Percentiles rank a stretch among this genome's conserved stretches.
These are phyloP conservation scores for Epinotia nisella DNA, from an alignment of 2,888 invertebrate species.

Conservation along the genomic window DNA sequence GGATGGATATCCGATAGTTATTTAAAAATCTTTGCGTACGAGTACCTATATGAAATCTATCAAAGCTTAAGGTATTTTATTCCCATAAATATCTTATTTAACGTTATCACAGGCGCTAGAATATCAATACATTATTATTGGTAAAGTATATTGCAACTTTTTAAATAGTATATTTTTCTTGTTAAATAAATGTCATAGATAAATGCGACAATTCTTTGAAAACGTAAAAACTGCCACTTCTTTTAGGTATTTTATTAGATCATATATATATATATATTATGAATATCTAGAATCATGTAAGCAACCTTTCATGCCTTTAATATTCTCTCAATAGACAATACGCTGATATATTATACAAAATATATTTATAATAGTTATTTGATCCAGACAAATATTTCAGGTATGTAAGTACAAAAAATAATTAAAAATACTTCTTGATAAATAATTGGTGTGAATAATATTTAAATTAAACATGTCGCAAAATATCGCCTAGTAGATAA, in stretches of 20 bases:
- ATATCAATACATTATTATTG: constrained; percentile 7
- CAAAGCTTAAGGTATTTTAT: constrained; percentile 30
- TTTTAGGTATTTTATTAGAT: constrained; percentile 19
- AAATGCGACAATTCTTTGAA: background rate
- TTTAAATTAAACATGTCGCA: background rate
- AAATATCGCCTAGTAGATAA: background rate
- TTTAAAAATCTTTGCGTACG: constrained; percentile 19
- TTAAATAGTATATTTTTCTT: background rate
- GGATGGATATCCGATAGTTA: constrained; percentile 30
- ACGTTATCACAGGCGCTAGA: constrained; percentile 10
- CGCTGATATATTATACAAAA: constrained; percentile 36
- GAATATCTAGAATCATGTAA: constrained; percentile 27
- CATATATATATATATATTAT: constrained; percentile 18
- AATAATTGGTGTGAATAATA: constrained; percentile 3
- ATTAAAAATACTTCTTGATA: background rate
- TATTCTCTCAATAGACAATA: constrained; percentile 45
- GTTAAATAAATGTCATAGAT: background rate
- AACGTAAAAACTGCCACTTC: constrained; percentile 29
- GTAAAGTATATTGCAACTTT: constrained; percentile 13
- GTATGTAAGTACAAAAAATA: constrained; percentile 21
- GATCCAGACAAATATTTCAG: constrained; percentile 15
- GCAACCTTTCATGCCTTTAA: constrained; percentile 44
- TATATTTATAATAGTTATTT: constrained; percentile 31
- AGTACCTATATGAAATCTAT: constrained; percentile 28
- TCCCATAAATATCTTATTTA: constrained; percentile 16